A percentile compares a stretch with the other conserved stretches of the same genome.
phyloP scores from a whole-genome alignment of 23 tunicate species.

The Aplidium turbinatum region DNA sequence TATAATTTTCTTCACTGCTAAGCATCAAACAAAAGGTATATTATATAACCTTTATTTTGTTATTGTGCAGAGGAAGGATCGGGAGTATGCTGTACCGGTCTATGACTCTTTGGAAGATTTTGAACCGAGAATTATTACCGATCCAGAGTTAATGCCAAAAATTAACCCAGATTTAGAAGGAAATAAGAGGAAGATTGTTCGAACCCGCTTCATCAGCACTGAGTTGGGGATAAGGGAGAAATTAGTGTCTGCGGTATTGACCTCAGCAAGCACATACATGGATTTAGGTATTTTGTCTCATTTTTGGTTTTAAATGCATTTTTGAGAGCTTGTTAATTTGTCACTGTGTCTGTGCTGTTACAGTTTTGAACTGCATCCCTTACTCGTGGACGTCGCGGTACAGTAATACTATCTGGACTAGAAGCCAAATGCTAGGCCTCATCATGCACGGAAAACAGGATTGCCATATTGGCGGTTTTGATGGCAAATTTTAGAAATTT shows the following conservation, averaged over 20 bases:
- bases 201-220: constrained; percentile 82
- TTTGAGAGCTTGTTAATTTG: neutral
- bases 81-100: constrained; percentile 77
- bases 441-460: no score
- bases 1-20: no score
- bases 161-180: constrained; percentile 51
- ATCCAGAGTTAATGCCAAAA: constrained; percentile 89
- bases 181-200: constrained; percentile 80
- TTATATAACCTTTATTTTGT: no score
- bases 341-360: no score
- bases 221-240: constrained; percentile 94
- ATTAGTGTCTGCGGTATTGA: constrained; percentile 56
- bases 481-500: no score
- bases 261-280: constrained; percentile 41
- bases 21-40: no score
- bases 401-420: no score
- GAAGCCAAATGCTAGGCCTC: no score
- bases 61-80: constrained; percentile 56
- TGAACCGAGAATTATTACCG: constrained; percentile 94
- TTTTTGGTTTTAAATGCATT: neutral
- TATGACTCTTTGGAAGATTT: constrained; percentile 90
- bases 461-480: no score
- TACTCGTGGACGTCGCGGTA: no score
- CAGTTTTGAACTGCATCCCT: no score
- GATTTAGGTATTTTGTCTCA: constrained; percentile 47